A percentile compares a stretch with the other conserved stretches of the same genome.
Evolutionary conservation across 2,888 invertebrate genomes (phyloP).

Genomic region (Strigamia maritima): DNA sequence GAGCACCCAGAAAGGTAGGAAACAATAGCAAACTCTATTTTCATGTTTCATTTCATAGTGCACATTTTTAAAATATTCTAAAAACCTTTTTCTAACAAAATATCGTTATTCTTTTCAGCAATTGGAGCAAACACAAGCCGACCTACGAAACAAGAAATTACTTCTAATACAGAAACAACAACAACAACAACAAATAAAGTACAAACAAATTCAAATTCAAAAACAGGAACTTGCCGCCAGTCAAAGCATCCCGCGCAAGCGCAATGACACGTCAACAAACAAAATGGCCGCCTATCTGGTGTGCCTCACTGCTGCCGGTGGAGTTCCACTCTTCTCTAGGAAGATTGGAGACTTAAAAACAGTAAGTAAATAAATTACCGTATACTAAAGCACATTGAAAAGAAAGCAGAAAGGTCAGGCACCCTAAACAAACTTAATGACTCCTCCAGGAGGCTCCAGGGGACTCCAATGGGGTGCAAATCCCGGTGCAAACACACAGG

Average conservation of each 20-base stretch:
- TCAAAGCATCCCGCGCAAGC: not conserved
- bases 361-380: slow-evolving; percentile 46
- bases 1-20: not conserved
- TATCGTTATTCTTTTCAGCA: not conserved
- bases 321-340: slow-evolving; percentile 81
- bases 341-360: slow-evolving; percentile 74
- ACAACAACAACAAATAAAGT: not conserved
- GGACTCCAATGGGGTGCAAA: not conserved
- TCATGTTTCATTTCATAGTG: not conserved
- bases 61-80: not conserved
- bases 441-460: not conserved
- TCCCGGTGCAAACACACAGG: not conserved
- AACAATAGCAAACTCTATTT: not conserved
- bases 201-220: not conserved
- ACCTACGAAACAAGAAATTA: not conserved
- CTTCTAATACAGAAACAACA: not conserved
- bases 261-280: slow-evolving; percentile 26
- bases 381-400: not conserved
- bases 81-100: not conserved
- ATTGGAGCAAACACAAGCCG: slow-evolving; percentile 12
- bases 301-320: slow-evolving; percentile 79
- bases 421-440: slow-evolving; percentile 3
- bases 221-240: slow-evolving; percentile 9
- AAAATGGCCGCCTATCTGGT: slow-evolving; percentile 75
- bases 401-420: not conserved